These are phyloP conservation scores for Myotis lucifugus DNA, from an alignment of 2,113 vertebrate species.

Conservation along the genomic window DNA sequence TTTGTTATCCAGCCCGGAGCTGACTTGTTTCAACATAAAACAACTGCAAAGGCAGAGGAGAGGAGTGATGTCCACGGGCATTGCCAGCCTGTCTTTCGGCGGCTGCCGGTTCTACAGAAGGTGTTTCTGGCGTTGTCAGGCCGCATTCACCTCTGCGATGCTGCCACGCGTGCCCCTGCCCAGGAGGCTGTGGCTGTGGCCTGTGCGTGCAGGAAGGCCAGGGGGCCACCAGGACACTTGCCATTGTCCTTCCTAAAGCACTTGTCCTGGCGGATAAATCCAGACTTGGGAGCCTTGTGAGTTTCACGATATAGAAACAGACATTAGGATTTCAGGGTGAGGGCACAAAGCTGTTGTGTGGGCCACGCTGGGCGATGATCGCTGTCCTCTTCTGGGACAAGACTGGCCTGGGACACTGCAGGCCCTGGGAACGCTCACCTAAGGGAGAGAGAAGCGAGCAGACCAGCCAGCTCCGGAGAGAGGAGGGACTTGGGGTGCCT, in stretches of 20 bases:
- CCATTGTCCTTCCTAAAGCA: background rate
- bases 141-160: background rate
- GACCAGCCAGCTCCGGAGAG: background rate
- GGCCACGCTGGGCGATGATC: background rate
- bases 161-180: background rate
- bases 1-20: constrained; percentile 64
- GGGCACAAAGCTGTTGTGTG: background rate
- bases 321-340: background rate
- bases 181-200: background rate
- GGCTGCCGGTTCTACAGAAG: background rate
- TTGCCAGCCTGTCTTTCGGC: background rate
- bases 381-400: background rate
- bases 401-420: too few species aligned
- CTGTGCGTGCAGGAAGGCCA: accelerated
- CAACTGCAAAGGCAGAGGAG: background rate
- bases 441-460: background rate
- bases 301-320: background rate
- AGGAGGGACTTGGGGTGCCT: background rate
- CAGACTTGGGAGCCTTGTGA: background rate
- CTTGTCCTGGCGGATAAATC: background rate
- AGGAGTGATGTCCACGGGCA: background rate
- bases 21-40: constrained; percentile 63
- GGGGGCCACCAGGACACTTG: background rate
- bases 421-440: background rate
- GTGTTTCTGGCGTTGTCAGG: background rate